Base-by-base conservation (phyloP, 2,888 invertebrate genomes). In the Tolmerus cingulatus region DNA sequence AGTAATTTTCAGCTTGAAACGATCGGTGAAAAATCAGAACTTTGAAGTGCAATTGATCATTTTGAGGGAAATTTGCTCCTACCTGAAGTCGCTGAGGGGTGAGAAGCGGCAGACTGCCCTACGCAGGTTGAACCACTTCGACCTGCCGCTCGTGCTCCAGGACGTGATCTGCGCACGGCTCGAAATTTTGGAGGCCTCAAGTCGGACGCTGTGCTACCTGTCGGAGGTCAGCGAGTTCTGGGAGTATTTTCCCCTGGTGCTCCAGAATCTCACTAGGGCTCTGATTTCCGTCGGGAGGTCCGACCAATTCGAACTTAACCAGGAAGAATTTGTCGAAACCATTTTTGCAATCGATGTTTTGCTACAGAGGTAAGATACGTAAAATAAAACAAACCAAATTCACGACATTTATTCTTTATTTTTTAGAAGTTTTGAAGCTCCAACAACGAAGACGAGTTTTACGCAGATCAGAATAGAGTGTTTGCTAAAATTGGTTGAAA, bases 281-380 rank as follows among this genome's bases (percentile, higher is more conserved):
- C 19, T 88, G 19, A 51, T 86, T 16, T 88, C 82, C n/a, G 14
- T 87, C 1, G 57, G 8, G 14, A 51, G 66, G 12, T 77, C 57
- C 1, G 4, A 76, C 1, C 57, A 84, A 14, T 30, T 51, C 40
- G 23, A 43, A 16, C 2, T 46, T n/a, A 0, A 51, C 2, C 88
- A 88, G 51, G 12, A n/a, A 12, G 88, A 88, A 46, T 88, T 88
- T 43, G 51, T 84, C 5, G 88, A 88, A 23, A n/a, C 78, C n/a
- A n/a, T 88, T 23, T 66, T 87, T 37, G 77, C 87, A 74, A 23
- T 84, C 1, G 87, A 88, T n/a, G 16, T 88, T 40, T 30, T 88
- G 19, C 1, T 88, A 5, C 84, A 40, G 57, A 86, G 84, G 88
- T 88, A 7, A 66, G 84, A 14, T 14, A 40, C 7, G 9, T 8